phyloP scores from a whole-genome alignment of 2,797 vertebrate genomes.

The Trachurus trachurus region DNA sequence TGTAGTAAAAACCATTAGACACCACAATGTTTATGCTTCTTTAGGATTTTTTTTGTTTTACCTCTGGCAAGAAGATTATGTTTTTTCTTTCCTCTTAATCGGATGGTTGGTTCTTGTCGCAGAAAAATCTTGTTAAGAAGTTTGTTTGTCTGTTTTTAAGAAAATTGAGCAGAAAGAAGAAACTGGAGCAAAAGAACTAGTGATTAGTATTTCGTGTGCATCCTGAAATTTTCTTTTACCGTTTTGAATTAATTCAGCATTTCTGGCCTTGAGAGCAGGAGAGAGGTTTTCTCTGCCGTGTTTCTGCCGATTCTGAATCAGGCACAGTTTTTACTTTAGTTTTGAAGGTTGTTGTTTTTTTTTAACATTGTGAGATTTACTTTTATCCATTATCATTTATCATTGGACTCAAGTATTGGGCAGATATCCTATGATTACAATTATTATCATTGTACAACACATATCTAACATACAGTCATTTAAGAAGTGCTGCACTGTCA shows the following conservation, averaged over 20 bases:
- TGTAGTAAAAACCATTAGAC: neutral
- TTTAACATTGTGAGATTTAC: neutral
- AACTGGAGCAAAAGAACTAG: neutral
- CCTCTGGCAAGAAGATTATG: constrained; percentile 20
- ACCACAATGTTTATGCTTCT: constrained; percentile 5
- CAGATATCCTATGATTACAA: no score
- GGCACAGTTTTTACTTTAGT: neutral
- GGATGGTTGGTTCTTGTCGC: neutral
- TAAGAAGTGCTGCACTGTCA: neutral
- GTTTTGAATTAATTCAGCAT: neutral
- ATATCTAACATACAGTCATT: neutral
- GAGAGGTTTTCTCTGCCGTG: no score
- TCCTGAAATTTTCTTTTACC: neutral
- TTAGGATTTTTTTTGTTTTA: neutral
- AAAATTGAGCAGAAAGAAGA: neutral
- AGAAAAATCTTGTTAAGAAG: neutral
- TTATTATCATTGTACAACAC: no score
- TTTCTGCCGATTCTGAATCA: neutral
- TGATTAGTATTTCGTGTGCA: neutral
- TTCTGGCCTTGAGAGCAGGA: neutral
- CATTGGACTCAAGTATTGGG: neutral
- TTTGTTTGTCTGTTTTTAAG: neutral
- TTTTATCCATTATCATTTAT: neutral
- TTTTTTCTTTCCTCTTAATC: neutral
- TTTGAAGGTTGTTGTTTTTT: neutral